A percentile compares a stretch with the other conserved stretches of the same genome.
These are phyloP conservation scores for Scomber scombrus DNA, from an alignment of 2,113 vertebrate species.

Conservation along the genomic window DNA sequence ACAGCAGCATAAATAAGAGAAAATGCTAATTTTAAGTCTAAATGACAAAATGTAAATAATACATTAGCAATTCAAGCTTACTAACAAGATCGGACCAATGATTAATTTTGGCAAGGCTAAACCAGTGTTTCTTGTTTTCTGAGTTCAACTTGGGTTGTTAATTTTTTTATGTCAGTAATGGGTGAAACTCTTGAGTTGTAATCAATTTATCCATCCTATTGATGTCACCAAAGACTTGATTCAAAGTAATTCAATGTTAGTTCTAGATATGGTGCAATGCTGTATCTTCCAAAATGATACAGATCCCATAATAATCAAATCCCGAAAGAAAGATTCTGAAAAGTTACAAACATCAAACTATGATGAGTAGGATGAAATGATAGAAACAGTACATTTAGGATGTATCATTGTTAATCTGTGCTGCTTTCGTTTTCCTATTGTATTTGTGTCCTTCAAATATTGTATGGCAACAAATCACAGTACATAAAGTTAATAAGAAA, in stretches of 20 bases:
- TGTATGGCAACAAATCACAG: neutral
- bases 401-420: neutral
- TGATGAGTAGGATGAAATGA: neutral
- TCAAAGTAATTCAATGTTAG: too few species aligned
- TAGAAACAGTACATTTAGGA: neutral
- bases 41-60: slow-evolving; percentile 77
- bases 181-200: neutral
- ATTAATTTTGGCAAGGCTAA: slow-evolving; percentile 51
- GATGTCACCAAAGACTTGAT: neutral
- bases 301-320: slow-evolving; percentile 1
- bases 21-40: slow-evolving; percentile 74
- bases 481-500: neutral
- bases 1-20: slow-evolving; percentile 61
- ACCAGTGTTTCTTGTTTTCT: slow-evolving; percentile 18
- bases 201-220: neutral
- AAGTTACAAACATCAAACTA: neutral
- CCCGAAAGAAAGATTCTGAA: slow-evolving; percentile 14
- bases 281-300: neutral
- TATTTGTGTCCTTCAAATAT: neutral
- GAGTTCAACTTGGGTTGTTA: slow-evolving; percentile 20
- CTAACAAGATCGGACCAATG: slow-evolving; percentile 67
- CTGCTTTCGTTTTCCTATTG: neutral
- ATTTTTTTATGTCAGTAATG: slow-evolving; percentile 18
- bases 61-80: slow-evolving; percentile 74
- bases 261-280: neutral